These are phyloP conservation scores for Catharus bicknelli DNA, from an alignment of 2,113 vertebrate species.

Conservation along the genomic window DNA sequence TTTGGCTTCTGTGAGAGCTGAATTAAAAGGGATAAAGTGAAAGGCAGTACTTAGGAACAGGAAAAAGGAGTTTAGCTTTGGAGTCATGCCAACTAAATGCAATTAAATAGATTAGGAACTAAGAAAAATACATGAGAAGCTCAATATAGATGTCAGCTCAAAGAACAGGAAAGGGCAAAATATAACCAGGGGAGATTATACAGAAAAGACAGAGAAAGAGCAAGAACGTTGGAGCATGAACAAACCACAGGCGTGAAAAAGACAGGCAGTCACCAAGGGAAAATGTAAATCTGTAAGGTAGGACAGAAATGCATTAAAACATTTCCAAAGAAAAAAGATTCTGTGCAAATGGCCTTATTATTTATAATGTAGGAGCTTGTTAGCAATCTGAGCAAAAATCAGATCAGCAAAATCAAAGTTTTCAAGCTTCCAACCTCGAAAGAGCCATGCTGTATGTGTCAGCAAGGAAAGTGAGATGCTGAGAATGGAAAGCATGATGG, in stretches of 20 bases:
- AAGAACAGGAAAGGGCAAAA: conserved; percentile 31
- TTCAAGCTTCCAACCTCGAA: fast-evolving
- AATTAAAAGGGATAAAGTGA: conserved; percentile 21
- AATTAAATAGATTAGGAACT: conserved; percentile 36
- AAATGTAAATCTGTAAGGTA: background rate
- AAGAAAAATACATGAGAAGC: background rate
- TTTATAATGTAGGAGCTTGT: background rate
- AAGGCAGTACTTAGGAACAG: background rate
- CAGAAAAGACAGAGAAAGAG: background rate
- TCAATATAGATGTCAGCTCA: background rate
- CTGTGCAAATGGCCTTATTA: background rate
- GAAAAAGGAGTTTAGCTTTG: conserved; percentile 20
- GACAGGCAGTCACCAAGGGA: background rate
- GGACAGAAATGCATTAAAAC: background rate
- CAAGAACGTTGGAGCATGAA: background rate
- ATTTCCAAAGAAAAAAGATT: background rate
- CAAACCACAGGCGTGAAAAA: background rate
- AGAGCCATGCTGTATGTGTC: fast-evolving
- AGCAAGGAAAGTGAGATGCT: background rate
- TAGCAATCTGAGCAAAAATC: background rate
- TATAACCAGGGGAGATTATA: background rate
- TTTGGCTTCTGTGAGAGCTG: background rate
- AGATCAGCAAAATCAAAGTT: background rate
- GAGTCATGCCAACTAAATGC: conserved; percentile 1
- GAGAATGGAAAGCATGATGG: background rate